These are phyloP conservation scores for Scaptomyza parva DNA, from an alignment of 2,888 invertebrate species.

Conservation along the genomic window DNA sequence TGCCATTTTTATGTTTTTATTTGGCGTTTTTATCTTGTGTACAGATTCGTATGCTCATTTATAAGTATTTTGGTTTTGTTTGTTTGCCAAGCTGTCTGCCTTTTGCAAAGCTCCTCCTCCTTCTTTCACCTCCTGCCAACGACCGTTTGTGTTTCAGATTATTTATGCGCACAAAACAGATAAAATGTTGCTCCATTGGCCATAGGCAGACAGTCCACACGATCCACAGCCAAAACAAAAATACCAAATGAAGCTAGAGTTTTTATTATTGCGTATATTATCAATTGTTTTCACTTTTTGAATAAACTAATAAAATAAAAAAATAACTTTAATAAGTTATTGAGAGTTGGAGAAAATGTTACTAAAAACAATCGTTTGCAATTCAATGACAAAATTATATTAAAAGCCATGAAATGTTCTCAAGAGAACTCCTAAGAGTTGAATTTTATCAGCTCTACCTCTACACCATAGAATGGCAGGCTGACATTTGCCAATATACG, in stretches of 20 bases:
- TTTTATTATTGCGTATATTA: slow-evolving; percentile 34
- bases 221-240: slow-evolving; percentile 11
- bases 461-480: slow-evolving; percentile 6
- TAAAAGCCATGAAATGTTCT: not conserved
- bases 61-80: slow-evolving; percentile 37
- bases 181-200: slow-evolving; percentile 51
- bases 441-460: not conserved
- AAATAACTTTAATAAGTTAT: too few relatives aligned
- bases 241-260: slow-evolving; percentile 28
- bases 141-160: slow-evolving; percentile 46
- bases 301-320: too few relatives aligned
- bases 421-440: not conserved
- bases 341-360: not conserved
- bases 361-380: not conserved
- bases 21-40: slow-evolving; percentile 55
- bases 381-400: not conserved
- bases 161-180: slow-evolving; percentile 72
- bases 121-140: not conserved
- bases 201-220: slow-evolving; percentile 44
- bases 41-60: slow-evolving; percentile 45
- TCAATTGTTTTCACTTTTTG: slow-evolving; percentile 51
- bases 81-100: slow-evolving; percentile 69
- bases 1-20: slow-evolving; percentile 52
- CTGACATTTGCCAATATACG: slow-evolving; percentile 27
- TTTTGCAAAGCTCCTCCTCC: not conserved